Conservation (phyloP, 2,113 vertebrate species). For the Girardinichthys multiradiatus region DNA sequence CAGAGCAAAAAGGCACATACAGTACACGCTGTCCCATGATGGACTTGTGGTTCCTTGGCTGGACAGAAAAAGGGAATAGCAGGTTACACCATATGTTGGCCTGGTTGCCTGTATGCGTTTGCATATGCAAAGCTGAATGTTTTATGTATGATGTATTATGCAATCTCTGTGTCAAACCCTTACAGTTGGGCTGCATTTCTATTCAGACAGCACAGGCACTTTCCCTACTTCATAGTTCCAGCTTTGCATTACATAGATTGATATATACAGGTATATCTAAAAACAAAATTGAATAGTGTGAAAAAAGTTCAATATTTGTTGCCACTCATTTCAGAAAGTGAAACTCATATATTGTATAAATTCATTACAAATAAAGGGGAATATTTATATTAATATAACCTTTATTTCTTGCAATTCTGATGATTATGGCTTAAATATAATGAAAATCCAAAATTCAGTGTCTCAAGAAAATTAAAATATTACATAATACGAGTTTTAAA, state of each 20-base stretch:
- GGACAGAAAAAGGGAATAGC: conserved; percentile 47
- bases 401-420: no score
- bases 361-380: no score
- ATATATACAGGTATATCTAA: no score
- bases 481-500: no score
- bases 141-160: conserved; percentile 75
- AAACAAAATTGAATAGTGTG: no score
- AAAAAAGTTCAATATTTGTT: no score
- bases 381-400: no score
- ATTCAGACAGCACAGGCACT: conserved; percentile 49
- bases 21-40: conserved; percentile 31
- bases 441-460: no score
- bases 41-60: conserved; percentile 49
- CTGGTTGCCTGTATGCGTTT: conserved; percentile 49
- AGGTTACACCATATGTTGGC: conserved; percentile 59
- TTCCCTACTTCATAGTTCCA: conserved; percentile 44
- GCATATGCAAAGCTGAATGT: conserved; percentile 68
- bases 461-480: no score
- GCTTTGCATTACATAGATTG: conserved; percentile 37
- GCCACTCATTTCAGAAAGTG: no score
- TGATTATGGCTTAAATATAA: no score
- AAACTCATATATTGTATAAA: no score
- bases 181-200: conserved; percentile 53
- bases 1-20: conserved; percentile 16
- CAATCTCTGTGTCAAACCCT: conserved; percentile 64